Percentiles rank a stretch among this genome's conserved stretches.
Evolutionary conservation across 1,140 invertebrate species (phyloP).

Genomic region (Ooceraea biroi): DNA sequence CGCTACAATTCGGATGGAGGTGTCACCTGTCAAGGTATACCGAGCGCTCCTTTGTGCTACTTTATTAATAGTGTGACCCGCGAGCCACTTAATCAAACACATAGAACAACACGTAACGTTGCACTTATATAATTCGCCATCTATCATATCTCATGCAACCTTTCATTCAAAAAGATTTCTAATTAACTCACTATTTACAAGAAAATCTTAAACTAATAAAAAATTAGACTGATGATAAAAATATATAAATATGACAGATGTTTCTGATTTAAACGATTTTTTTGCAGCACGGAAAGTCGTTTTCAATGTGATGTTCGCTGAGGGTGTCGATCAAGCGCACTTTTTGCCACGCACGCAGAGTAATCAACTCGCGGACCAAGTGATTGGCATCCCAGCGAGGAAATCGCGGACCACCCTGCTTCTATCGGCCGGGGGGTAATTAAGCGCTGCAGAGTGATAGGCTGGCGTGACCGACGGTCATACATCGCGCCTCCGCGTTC

Average conservation of each 20-base stretch:
- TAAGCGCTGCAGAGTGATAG: slow-evolving; percentile 81
- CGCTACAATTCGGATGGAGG: slow-evolving; percentile 55
- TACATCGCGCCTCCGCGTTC: slow-evolving; percentile 79
- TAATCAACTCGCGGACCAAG: slow-evolving; percentile 72
- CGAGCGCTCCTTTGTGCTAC: slow-evolving; percentile 46
- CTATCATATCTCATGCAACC: background rate
- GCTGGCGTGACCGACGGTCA: slow-evolving; percentile 82
- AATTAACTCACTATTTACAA: background rate
- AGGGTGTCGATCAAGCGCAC: slow-evolving; percentile 67
- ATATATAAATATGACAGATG: background rate
- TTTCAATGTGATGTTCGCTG: slow-evolving; percentile 54
- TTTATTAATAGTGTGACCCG: slow-evolving; percentile 54
- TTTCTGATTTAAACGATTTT: slow-evolving; percentile 29
- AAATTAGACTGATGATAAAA: background rate
- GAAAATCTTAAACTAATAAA: background rate
- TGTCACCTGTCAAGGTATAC: slow-evolving; percentile 46
- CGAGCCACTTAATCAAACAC: slow-evolving; percentile 45
- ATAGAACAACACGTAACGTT: slow-evolving; percentile 12
- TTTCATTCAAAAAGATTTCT: slow-evolving; percentile 2
- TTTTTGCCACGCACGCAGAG: slow-evolving; percentile 73
- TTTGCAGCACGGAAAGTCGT: slow-evolving; percentile 23
- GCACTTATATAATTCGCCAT: background rate
- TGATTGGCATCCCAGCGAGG: slow-evolving; percentile 70
- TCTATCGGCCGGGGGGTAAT: slow-evolving; percentile 78
- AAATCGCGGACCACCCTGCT: slow-evolving; percentile 80